These are phyloP conservation scores for Gambusia yucatana DNA, from an alignment of 2,797 vertebrate species.

Conservation along the genomic window DNA sequence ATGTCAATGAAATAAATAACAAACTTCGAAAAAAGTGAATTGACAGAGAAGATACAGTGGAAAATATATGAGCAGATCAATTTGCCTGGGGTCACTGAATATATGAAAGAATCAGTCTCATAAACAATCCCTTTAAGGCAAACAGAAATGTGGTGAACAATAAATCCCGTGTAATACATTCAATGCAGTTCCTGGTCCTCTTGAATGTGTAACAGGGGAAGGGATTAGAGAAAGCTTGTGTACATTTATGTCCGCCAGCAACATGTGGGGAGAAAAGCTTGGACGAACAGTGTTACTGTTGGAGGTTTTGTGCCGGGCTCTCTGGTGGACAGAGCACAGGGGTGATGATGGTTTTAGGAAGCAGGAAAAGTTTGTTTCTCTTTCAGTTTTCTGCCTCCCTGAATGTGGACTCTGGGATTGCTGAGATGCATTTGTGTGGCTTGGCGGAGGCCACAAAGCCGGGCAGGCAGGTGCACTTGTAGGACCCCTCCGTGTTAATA, in stretches of 20 bases:
- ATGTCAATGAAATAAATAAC: slow-evolving; percentile 81
- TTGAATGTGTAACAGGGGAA: slow-evolving; percentile 43
- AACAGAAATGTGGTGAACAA: slow-evolving; percentile 66
- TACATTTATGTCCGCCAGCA: slow-evolving; percentile 16
- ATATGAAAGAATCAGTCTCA: slow-evolving; percentile 56
- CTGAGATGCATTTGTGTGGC: slow-evolving; percentile 86
- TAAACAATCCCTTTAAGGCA: slow-evolving; percentile 79
- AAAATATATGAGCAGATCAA: slow-evolving; percentile 69
- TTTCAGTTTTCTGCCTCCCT: slow-evolving; percentile 71
- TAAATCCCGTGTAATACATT: slow-evolving; percentile 76
- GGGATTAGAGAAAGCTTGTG: slow-evolving; percentile 6
- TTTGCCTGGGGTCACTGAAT: slow-evolving; percentile 70
- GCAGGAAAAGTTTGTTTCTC: slow-evolving; percentile 34
- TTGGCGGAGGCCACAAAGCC: slow-evolving; percentile 85
- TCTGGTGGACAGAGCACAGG: slow-evolving; percentile 28
- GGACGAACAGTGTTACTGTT: slow-evolving; percentile 70
- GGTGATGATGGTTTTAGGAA: slow-evolving; percentile 42
- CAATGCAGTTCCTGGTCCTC: slow-evolving; percentile 70
- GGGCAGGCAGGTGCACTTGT: slow-evolving; percentile 87
- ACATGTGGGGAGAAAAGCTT: slow-evolving; percentile 46
- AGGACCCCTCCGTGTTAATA: slow-evolving; percentile 92
- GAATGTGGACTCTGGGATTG: slow-evolving; percentile 59
- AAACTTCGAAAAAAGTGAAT: slow-evolving; percentile 58
- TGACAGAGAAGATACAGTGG: slow-evolving; percentile 61
- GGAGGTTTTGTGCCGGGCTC: slow-evolving; percentile 69